Evolutionary conservation across 2,113 vertebrate genomes (phyloP), one percentile per base, ranked within the genome.

Genomic region (Anoplopoma fimbria): DNA sequence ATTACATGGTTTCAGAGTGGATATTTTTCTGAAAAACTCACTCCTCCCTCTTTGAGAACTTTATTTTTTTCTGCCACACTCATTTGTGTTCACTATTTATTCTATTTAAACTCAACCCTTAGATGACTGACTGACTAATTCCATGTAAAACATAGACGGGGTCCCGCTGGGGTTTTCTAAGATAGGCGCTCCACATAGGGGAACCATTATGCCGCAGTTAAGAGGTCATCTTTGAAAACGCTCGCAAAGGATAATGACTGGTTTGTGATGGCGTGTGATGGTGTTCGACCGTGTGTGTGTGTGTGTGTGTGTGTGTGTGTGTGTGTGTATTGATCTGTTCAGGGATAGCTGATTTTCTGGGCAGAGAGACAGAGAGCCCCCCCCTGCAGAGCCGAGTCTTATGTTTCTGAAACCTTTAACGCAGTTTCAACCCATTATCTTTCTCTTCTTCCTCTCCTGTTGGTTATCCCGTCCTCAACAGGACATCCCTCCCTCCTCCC

Each of bases 261-360:
- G 14, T 81, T 85, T 62, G n/a, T 55, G 7, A 63, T 13, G 3
- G 1, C 21, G 49, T 47, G 15, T 45, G 42, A 45, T 45, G 33
- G 49, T 45, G 72, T 65, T 34, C 67, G 79, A 45, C 14, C 0
- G 15, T 45, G 15, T 29, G 40, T 27, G 34, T 68, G 36, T 72
- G n/a, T 40, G 21, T 63, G n/a, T 27, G 36, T 78, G 31, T 58
- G 68, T 75, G 65, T 40, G 36, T 34, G 29, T 31, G 31, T 47
- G 61, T 53, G 38, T 69, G 80, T 38, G 29, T 88, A 88, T 91
- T 78, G 88, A 92, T 87, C 53, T 53, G 14, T 65, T 68, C 70
- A 60, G 78, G 58, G 71, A 51, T 61, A 34, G 60, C 33, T 75
- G 74, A 45, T 73, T 72, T 75, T 77, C 79, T 76, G 77, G 51